Percentiles rank a stretch among this genome's conserved stretches.
phyloP scores from a whole-genome alignment of 2,113 vertebrate species.

The Lophotis ruficrista region DNA sequence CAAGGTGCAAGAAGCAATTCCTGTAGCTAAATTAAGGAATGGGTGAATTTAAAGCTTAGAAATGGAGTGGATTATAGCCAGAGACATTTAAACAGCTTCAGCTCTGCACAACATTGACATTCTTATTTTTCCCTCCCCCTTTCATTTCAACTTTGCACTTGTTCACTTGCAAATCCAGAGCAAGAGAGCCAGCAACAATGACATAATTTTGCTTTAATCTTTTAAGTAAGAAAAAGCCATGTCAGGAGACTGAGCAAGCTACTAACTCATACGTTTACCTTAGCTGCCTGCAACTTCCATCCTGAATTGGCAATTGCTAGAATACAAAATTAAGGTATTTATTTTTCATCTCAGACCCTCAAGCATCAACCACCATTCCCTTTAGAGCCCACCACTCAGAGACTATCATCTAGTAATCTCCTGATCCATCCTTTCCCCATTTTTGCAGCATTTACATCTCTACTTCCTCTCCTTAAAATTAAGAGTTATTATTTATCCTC shows the following conservation, averaged over 20 bases:
- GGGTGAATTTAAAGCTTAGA: background rate
- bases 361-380: background rate
- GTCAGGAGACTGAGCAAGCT: background rate
- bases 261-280: background rate
- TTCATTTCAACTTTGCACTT: background rate
- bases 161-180: background rate
- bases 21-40: background rate
- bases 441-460: background rate
- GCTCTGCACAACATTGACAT: background rate
- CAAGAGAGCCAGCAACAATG: background rate
- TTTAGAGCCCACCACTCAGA: background rate
- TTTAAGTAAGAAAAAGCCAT: background rate
- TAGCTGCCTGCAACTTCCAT: background rate
- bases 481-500: background rate
- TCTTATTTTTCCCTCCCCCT: background rate
- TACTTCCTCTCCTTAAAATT: background rate
- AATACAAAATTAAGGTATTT: background rate
- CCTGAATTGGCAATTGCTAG: background rate
- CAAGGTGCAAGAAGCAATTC: background rate
- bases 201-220: background rate
- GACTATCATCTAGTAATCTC: background rate
- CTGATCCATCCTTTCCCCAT: background rate
- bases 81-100: background rate
- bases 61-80: background rate
- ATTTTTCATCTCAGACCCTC: background rate